Evolutionary conservation across 2,888 invertebrate species (phyloP).

Genomic region (Ophion obscuratus): DNA sequence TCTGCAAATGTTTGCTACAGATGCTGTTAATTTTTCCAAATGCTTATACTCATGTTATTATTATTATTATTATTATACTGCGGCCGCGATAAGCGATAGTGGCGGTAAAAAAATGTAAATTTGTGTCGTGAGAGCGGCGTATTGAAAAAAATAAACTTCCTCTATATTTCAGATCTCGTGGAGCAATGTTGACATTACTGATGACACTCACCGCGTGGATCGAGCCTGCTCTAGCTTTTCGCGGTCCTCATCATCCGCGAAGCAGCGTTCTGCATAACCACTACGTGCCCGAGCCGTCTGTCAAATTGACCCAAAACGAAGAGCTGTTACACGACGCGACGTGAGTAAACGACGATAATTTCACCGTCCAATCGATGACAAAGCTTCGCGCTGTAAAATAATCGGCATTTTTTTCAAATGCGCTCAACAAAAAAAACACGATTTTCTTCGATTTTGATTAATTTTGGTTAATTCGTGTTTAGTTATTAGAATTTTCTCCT

Average conservation of each 20-base stretch:
- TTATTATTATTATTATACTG: too few relatives aligned
- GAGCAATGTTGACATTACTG: conserved; percentile 66
- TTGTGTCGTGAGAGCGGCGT: too few relatives aligned
- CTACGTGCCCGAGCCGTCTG: conserved; percentile 86
- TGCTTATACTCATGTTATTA: too few relatives aligned
- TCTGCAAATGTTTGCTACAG: too few relatives aligned
- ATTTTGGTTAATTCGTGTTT: not conserved
- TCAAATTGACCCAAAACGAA: conserved; percentile 89
- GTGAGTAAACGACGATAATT: conserved; percentile 83
- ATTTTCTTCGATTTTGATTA: not conserved
- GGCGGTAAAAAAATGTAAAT: too few relatives aligned
- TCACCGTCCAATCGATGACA: not conserved
- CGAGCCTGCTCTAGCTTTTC: conserved; percentile 76
- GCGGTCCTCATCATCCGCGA: conserved; percentile 89
- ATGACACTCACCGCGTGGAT: conserved; percentile 71
- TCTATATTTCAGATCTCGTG: conserved; percentile 29
- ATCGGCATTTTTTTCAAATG: too few relatives aligned
- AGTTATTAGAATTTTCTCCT: not conserved
- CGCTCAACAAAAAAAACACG: too few relatives aligned
- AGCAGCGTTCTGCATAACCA: conserved; percentile 85
- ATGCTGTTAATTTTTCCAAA: too few relatives aligned
- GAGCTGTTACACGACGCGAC: conserved; percentile 90
- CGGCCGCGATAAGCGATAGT: too few relatives aligned
- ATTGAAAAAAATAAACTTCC: too few relatives aligned
- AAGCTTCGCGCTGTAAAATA: too few relatives aligned